phyloP scores from a whole-genome alignment of 64 coral and sea anemone genomes.

The Actinia tenebrosa region DNA sequence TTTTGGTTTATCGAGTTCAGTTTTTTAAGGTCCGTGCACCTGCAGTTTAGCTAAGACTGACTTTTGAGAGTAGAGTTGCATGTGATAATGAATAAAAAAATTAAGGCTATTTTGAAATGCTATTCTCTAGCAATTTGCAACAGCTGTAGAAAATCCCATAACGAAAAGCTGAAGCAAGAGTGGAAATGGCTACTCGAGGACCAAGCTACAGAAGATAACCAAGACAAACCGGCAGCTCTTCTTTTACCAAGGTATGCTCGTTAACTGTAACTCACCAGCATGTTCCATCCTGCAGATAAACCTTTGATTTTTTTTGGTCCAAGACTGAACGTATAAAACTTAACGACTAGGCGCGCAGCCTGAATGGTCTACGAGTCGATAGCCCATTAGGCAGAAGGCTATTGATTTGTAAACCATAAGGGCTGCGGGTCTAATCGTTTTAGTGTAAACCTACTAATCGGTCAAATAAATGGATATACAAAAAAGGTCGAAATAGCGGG shows the following conservation, averaged over 20 bases:
- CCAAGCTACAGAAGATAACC: neutral
- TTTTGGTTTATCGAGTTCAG: neutral
- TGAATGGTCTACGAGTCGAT: too few species aligned
- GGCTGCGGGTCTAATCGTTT: too few species aligned
- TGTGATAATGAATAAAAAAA: neutral
- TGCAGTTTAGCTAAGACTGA: too few species aligned
- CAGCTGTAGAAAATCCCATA: slow-evolving; percentile 33
- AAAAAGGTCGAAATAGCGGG: too few species aligned
- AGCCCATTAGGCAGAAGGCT: too few species aligned
- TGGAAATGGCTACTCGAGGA: slow-evolving; percentile 30
- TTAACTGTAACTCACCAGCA: neutral
- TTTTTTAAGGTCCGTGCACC: too few species aligned
- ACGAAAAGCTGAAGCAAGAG: slow-evolving; percentile 20
- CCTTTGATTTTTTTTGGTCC: neutral
- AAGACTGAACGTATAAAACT: neutral
- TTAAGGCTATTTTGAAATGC: neutral
- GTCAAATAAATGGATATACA: too few species aligned
- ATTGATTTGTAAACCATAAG: too few species aligned
- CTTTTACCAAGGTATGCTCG: slow-evolving; percentile 3
- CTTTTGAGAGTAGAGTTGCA: too few species aligned
- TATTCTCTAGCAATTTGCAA: slow-evolving; percentile 24
- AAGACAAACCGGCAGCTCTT: neutral
- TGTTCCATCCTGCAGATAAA: neutral
- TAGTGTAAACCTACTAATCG: too few species aligned
- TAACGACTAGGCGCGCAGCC: too few species aligned